Evolutionary conservation across 2,888 invertebrate species (phyloP).

Genomic region (Tetramorium bicarinatum): DNA sequence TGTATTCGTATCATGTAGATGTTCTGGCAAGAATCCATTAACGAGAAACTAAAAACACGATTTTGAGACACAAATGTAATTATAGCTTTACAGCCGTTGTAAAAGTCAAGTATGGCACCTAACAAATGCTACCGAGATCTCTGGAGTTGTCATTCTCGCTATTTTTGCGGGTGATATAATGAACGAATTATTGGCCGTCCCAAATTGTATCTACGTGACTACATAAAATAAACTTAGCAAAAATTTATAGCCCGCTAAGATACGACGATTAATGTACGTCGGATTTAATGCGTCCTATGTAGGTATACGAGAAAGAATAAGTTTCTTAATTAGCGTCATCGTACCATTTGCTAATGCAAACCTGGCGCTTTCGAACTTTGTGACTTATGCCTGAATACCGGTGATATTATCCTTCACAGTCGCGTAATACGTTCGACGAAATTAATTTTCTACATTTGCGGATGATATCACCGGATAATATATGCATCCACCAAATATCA

Average conservation of each 20-base stretch:
- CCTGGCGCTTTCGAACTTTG: slow-evolving; percentile 1
- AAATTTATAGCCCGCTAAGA: background rate
- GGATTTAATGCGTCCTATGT: background rate
- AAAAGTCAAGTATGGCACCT: slow-evolving; percentile 27
- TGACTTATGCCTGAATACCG: slow-evolving; percentile 2
- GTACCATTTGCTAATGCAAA: background rate
- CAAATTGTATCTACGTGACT: slow-evolving; percentile 10
- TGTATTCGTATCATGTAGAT: background rate
- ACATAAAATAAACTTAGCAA: background rate
- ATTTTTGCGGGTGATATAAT: slow-evolving; percentile 39
- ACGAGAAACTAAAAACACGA: slow-evolving; percentile 38
- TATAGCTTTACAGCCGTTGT: slow-evolving; percentile 39
- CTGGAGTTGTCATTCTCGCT: slow-evolving; percentile 9
- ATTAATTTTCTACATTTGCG: slow-evolving; percentile 43
- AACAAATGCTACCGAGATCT: slow-evolving; percentile 32
- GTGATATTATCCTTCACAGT: background rate
- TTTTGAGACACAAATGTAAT: slow-evolving; percentile 29
- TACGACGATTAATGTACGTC: background rate
- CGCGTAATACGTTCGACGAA: slow-evolving; percentile 24
- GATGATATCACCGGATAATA: slow-evolving; percentile 41
- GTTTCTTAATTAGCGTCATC: slow-evolving; percentile 6
- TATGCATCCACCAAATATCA: slow-evolving; percentile 42
- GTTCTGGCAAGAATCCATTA: slow-evolving; percentile 38
- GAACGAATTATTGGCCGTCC: slow-evolving; percentile 16
- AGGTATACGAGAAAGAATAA: background rate